phyloP scores from a whole-genome alignment of 1,140 invertebrate species.

The Trachymyrmex septentrionalis region DNA sequence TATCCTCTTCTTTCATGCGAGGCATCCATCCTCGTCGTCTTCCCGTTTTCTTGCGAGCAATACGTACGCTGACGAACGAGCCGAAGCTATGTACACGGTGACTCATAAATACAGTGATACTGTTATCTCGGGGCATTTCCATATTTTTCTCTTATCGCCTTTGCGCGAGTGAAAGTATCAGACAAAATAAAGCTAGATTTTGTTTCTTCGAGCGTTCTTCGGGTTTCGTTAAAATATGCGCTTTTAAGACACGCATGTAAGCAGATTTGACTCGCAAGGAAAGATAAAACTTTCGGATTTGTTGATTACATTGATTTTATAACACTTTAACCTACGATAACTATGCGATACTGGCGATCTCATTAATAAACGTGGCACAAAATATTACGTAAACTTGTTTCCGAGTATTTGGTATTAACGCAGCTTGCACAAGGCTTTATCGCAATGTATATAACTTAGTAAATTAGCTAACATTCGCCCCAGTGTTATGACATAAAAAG shows the following conservation, averaged over 20 bases:
- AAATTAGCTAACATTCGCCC: constrained; percentile 5
- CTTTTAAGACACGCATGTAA: background rate
- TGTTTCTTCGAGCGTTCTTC: constrained; percentile 8
- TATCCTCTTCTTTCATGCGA: constrained; percentile 2
- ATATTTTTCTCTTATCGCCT: constrained; percentile 4
- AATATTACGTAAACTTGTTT: constrained; percentile 26
- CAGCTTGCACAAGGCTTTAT: constrained; percentile 17
- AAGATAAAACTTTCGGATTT: constrained; percentile 1
- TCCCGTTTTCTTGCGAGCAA: constrained; percentile 39
- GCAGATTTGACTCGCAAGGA: background rate
- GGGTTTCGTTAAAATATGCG: background rate
- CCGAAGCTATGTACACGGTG: constrained; percentile 18
- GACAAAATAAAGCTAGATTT: background rate
- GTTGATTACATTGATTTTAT: background rate
- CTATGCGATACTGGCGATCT: constrained; percentile 4
- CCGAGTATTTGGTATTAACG: background rate
- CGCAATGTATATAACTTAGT: background rate
- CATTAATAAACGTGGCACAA: constrained; percentile 20
- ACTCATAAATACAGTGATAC: background rate
- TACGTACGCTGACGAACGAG: constrained; percentile 46
- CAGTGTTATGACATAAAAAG: background rate
- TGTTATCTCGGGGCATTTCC: background rate
- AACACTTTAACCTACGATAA: constrained; percentile 34
- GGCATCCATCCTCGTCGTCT: constrained; percentile 35
- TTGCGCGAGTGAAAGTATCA: constrained; percentile 1